Conservation (phyloP, 2,797 vertebrate genomes). For the Ara ararauna region DNA sequence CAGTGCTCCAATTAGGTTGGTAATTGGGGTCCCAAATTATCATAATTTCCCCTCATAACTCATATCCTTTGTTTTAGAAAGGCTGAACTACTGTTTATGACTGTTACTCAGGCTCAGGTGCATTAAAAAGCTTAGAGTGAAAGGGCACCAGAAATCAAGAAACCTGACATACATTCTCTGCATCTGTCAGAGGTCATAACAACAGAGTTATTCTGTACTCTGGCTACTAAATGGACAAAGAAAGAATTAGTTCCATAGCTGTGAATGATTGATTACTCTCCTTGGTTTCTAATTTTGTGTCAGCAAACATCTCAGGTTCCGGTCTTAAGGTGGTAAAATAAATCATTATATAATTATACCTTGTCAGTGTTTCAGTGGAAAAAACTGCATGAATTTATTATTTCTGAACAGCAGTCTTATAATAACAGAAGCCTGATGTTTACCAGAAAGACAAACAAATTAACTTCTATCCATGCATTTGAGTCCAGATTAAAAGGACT, state of each 20-base stretch:
- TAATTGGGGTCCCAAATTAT: not conserved
- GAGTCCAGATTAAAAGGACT: not conserved
- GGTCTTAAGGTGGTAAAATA: conserved; percentile 13
- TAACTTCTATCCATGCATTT: not conserved
- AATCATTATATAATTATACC: conserved; percentile 41
- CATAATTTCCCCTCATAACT: not conserved
- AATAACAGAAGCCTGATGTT: not conserved
- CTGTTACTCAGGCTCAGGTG: not conserved
- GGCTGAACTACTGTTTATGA: not conserved
- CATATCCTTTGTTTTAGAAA: not conserved
- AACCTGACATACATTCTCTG: not conserved
- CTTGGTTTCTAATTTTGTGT: conserved; percentile 19
- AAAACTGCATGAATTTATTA: not conserved
- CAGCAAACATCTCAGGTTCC: conserved; percentile 36
- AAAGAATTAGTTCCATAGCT: not conserved
- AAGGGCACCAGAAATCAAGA: not conserved
- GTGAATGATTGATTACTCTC: conserved; percentile 14
- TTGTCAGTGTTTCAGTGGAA: not conserved
- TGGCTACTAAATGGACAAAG: not conserved
- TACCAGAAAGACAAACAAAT: conserved; percentile 1
- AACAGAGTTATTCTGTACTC: not conserved
- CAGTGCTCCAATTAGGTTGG: not conserved
- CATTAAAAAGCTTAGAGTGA: not conserved
- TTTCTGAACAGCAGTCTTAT: not conserved
- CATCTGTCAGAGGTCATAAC: not conserved